Percentiles rank a stretch among this genome's conserved stretches.
These are phyloP conservation scores for Taurulus bubalis DNA, from an alignment of 2,113 vertebrate genomes.

Conservation along the genomic window DNA sequence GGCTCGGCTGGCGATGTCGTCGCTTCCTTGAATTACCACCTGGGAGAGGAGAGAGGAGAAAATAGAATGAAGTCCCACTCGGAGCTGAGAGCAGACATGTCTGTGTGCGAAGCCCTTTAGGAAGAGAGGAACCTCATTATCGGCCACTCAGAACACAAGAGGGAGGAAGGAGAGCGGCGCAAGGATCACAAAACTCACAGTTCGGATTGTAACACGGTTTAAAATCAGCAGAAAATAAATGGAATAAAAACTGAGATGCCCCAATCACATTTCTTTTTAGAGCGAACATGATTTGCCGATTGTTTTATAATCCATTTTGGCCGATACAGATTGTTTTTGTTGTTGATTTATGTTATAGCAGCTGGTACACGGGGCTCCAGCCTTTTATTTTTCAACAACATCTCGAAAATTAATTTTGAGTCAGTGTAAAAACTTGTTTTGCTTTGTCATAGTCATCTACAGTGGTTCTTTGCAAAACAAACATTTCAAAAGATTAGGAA, in stretches of 20 bases:
- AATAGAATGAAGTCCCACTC: background rate
- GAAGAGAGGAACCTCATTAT: background rate
- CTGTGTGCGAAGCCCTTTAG: background rate
- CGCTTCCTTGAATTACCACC: slow-evolving; percentile 99
- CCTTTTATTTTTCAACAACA: too few species aligned
- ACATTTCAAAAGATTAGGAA: too few species aligned
- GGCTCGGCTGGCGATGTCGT: slow-evolving; percentile 97
- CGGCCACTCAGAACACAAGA: background rate
- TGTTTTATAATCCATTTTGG: background rate
- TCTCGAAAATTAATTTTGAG: too few species aligned
- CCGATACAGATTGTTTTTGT: background rate
- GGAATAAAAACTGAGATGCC: too few species aligned
- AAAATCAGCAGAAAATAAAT: too few species aligned
- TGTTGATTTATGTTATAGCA: background rate
- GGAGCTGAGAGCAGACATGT: background rate
- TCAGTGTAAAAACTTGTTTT: background rate
- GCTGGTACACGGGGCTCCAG: too few species aligned
- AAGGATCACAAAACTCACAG: too few species aligned
- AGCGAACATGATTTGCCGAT: background rate
- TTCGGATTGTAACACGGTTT: too few species aligned
- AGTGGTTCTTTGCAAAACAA: too few species aligned
- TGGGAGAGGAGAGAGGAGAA: slow-evolving; percentile 54
- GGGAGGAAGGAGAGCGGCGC: background rate
- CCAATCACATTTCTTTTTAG: background rate
- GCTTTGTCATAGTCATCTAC: too few species aligned